A percentile compares a stretch with the other conserved stretches of the same genome.
Conservation (phyloP, 2,888 invertebrate genomes). For the Sinelater perroti region DNA sequence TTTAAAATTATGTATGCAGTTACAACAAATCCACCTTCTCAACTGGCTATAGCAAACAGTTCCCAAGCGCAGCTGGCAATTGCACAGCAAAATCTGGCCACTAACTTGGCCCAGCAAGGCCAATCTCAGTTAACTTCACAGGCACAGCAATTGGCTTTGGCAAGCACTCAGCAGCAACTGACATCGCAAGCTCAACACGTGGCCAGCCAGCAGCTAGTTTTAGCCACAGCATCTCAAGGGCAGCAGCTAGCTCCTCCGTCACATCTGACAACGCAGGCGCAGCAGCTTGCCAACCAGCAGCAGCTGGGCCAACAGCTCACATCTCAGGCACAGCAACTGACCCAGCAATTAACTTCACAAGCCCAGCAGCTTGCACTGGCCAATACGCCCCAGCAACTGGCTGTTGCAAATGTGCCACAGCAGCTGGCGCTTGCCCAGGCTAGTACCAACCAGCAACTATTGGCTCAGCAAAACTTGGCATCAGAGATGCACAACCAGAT, state of each 20-base stretch:
- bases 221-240: slow-evolving; percentile 50
- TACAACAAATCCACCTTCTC: slow-evolving; percentile 58
- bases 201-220: slow-evolving; percentile 49
- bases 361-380: slow-evolving; percentile 49
- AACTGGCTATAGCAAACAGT: slow-evolving; percentile 57
- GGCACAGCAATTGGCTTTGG: slow-evolving; percentile 55
- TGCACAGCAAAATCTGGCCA: slow-evolving; percentile 58
- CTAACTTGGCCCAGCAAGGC: slow-evolving; percentile 54
- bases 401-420: slow-evolving; percentile 52
- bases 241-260: slow-evolving; percentile 58
- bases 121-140: slow-evolving; percentile 53
- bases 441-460: slow-evolving; percentile 50
- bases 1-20: slow-evolving; percentile 52
- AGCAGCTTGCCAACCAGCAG: slow-evolving; percentile 50
- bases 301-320: slow-evolving; percentile 58
- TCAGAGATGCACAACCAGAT: slow-evolving; percentile 57
- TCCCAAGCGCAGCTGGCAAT: slow-evolving; percentile 59
- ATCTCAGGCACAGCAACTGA: slow-evolving; percentile 56
- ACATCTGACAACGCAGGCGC: slow-evolving; percentile 58
- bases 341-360: slow-evolving; percentile 53
- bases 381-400: slow-evolving; percentile 52
- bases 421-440: slow-evolving; percentile 55
- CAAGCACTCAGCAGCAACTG: slow-evolving; percentile 54
- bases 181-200: slow-evolving; percentile 51
- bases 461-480: slow-evolving; percentile 54